phyloP scores from a whole-genome alignment of 2,797 vertebrate genomes.

The Pseudomugil tenellus region DNA sequence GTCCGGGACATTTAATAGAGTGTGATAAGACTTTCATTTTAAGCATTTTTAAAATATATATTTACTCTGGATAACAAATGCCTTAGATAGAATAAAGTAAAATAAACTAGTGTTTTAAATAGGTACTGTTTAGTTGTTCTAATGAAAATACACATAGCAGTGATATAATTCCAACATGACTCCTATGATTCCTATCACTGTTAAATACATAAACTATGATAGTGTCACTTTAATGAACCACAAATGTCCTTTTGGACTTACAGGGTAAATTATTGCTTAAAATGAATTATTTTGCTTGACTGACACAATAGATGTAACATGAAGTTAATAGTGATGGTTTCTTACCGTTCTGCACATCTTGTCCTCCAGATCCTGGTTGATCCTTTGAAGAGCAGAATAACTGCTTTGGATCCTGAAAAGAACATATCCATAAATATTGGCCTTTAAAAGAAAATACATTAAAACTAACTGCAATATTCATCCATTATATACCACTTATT shows the following conservation, averaged over 20 bases:
- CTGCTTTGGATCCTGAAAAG: constrained; percentile 93
- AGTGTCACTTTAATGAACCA: neutral
- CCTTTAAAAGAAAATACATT: neutral
- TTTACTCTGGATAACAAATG: neutral
- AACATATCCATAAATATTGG: constrained; percentile 12
- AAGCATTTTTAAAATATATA: neutral
- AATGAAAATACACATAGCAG: neutral
- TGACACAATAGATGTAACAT: neutral
- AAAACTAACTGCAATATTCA: too few relatives aligned
- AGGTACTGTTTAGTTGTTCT: neutral
- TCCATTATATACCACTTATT: too few relatives aligned
- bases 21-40: neutral
- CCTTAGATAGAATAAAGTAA: neutral
- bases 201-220: neutral
- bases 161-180: neutral
- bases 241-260: neutral
- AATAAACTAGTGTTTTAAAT: neutral
- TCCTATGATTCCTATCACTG: neutral
- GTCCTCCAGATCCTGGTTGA: constrained; percentile 97
- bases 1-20: constrained; percentile 24
- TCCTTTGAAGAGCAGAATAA: constrained; percentile 93
- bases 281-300: too few relatives aligned
- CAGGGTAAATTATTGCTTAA: neutral
- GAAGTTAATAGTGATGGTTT: neutral
- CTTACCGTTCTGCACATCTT: constrained; percentile 92